Percentiles rank a stretch among this genome's conserved stretches.
phyloP scores from a whole-genome alignment of 30 jellyfish, hydroid and myxozoan genomes.

The Aurelia aurita region DNA sequence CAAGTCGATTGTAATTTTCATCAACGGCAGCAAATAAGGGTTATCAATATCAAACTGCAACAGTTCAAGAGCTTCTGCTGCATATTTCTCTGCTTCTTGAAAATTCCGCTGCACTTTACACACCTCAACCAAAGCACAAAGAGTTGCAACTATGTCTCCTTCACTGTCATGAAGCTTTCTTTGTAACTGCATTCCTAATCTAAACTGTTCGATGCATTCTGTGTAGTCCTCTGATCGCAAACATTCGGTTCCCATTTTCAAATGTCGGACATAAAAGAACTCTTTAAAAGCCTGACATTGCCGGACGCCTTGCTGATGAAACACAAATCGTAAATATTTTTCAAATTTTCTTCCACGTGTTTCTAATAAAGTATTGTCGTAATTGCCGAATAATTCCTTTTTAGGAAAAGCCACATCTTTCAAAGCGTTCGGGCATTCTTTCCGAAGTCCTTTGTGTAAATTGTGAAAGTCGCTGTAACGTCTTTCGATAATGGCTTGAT shows the following conservation, averaged over 20 bases:
- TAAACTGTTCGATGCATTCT: conserved; percentile 63
- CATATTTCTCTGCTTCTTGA: conserved; percentile 74
- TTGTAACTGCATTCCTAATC: conserved; percentile 81
- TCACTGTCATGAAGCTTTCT: conserved; percentile 61
- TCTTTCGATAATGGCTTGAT: conserved; percentile 87
- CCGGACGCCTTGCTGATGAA: conserved; percentile 87
- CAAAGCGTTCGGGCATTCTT: conserved; percentile 82
- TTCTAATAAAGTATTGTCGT: conserved; percentile 51
- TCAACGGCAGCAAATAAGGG: conserved; percentile 73
- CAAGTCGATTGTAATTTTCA: conserved; percentile 73
- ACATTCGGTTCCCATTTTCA: conserved; percentile 68
- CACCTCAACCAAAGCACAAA: conserved; percentile 87
- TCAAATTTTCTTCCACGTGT: conserved; percentile 86
- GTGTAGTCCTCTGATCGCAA: conserved; percentile 77
- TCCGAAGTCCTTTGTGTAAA: conserved; percentile 79
- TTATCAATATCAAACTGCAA: conserved; percentile 62
- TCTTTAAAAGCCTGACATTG: conserved; percentile 81
- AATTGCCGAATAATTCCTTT: conserved; percentile 82
- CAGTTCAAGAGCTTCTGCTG: conserved; percentile 80
- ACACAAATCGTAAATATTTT: conserved; percentile 76
- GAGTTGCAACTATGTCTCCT: conserved; percentile 62
- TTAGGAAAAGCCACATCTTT: conserved; percentile 78
- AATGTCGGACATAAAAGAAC: conserved; percentile 82
- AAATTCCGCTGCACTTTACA: conserved; percentile 60
- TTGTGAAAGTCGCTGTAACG: conserved; percentile 80